These are phyloP conservation scores for Sphaerophoria taeniata DNA, from an alignment of 2,888 invertebrate species.

Conservation along the genomic window DNA sequence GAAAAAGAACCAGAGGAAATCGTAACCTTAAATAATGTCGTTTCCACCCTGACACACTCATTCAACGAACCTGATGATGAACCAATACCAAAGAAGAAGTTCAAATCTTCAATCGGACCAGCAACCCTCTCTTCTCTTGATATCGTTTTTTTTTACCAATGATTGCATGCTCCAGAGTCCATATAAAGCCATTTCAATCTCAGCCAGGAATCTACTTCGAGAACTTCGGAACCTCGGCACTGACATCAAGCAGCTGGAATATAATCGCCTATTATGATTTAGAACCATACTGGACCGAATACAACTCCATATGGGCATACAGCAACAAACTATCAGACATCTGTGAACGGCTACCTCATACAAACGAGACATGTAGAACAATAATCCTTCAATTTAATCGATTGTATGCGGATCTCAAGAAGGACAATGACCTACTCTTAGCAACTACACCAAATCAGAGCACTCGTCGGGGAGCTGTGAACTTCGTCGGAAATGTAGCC, in stretches of 20 bases:
- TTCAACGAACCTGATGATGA: background rate
- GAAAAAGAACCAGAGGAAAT: background rate
- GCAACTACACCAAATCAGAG: background rate
- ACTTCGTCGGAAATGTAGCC: background rate
- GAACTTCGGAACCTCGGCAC: constrained; percentile 21
- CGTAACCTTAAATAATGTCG: background rate
- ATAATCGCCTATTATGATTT: constrained; percentile 8
- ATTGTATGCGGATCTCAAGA: background rate
- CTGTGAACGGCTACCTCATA: background rate
- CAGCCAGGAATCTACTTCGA: constrained; percentile 8
- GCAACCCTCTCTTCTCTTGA: too few species aligned
- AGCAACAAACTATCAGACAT: background rate
- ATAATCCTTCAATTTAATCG: background rate
- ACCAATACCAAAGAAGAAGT: constrained; percentile 5
- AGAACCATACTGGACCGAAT: constrained; percentile 7
- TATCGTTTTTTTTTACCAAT: background rate
- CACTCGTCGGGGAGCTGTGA: background rate
- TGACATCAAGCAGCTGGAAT: constrained; percentile 10
- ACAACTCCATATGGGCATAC: background rate
- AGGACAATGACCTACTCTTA: background rate
- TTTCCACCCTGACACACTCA: background rate
- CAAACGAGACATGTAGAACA: background rate
- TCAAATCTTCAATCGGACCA: constrained; percentile 2
- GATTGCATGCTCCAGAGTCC: constrained; percentile 2
- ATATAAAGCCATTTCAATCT: background rate